These are phyloP conservation scores for Strigops habroptila DNA, from an alignment of 2,113 vertebrate species.

Conservation along the genomic window DNA sequence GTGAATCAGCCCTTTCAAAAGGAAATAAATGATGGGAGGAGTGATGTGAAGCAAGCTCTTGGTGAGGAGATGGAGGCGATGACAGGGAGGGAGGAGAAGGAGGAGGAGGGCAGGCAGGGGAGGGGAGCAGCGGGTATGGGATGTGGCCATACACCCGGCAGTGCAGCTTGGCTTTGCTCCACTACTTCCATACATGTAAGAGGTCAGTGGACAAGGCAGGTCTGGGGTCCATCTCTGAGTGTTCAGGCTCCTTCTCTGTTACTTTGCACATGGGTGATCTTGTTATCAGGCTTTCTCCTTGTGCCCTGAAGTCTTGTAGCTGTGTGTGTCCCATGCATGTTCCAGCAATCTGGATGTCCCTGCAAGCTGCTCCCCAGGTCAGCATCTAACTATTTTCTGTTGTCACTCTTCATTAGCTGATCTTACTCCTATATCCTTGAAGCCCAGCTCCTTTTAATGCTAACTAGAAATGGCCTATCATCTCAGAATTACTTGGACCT, in stretches of 20 bases:
- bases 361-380: background rate
- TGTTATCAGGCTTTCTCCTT: background rate
- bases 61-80: background rate
- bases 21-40: background rate
- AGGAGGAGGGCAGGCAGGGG: background rate
- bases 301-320: background rate
- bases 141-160: accelerated
- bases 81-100: background rate
- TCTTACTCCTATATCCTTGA: background rate
- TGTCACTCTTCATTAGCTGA: background rate
- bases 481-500: background rate
- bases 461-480: background rate
- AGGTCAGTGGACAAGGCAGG: background rate
- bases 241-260: background rate
- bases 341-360: background rate
- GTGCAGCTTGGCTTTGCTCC: background rate
- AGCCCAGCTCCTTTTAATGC: background rate
- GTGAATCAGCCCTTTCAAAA: background rate
- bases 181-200: accelerated
- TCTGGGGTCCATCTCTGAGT: background rate
- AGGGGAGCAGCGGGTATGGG: background rate
- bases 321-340: background rate
- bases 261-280: accelerated
- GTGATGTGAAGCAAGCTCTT: background rate
- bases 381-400: background rate